Percentiles rank a stretch among this genome's conserved stretches.
Evolutionary conservation across 2,113 vertebrate genomes (phyloP).

Genomic region (Pachypanchax playfairii): DNA sequence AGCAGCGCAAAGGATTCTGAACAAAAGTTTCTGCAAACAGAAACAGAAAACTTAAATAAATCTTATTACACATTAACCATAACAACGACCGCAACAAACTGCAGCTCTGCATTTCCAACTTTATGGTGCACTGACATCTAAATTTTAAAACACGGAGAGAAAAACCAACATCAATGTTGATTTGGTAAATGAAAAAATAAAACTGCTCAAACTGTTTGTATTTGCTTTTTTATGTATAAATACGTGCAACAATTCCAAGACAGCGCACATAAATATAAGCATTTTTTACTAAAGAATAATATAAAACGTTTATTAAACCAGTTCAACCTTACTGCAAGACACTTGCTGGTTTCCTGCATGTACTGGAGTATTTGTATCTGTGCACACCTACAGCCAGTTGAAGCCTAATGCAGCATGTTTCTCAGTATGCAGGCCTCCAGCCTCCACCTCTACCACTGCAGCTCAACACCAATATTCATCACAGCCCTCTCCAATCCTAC

Average conservation of each 20-base stretch:
- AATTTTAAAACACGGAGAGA: slow-evolving; percentile 26
- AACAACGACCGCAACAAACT: slow-evolving; percentile 41
- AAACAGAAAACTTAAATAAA: neutral
- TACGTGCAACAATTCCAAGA: neutral
- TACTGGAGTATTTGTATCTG: slow-evolving; percentile 24
- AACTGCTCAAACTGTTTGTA: slow-evolving; percentile 7
- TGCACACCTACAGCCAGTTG: slow-evolving; percentile 20
- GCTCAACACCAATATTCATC: slow-evolving; percentile 79
- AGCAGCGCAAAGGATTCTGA: slow-evolving; percentile 13
- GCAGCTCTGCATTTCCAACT: slow-evolving; percentile 29
- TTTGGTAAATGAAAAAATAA: too few relatives aligned
- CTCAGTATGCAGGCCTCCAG: slow-evolving; percentile 66
- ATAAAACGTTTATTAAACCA: too few relatives aligned
- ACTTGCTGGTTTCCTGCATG: too few relatives aligned
- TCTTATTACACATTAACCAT: slow-evolving; percentile 3
- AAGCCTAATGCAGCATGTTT: slow-evolving; percentile 39
- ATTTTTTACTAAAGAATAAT: too few relatives aligned
- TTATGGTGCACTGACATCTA: neutral
- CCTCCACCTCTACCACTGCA: slow-evolving; percentile 66
- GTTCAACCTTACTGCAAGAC: too few relatives aligned
- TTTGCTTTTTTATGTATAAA: neutral
- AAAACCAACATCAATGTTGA: too few relatives aligned
- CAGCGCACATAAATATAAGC: neutral
- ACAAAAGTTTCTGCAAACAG: slow-evolving; percentile 38
- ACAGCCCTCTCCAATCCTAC: slow-evolving; percentile 66